Evolutionary conservation across 2,797 vertebrate species (phyloP).

Genomic region (Phrynocephalus vlangalii): DNA sequence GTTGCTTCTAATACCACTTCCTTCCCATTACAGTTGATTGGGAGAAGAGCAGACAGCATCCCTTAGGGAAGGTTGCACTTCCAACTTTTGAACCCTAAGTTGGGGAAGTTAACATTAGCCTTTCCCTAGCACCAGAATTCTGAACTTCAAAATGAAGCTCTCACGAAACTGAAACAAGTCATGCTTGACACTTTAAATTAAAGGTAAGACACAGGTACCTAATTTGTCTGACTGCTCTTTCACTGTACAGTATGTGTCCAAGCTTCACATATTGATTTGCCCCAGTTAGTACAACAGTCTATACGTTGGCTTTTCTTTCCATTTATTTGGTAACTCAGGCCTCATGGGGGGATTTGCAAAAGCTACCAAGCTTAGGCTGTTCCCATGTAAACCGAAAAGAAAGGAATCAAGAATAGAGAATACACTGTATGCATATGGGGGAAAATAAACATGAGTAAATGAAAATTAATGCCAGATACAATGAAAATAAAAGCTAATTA

Average conservation of each 20-base stretch:
- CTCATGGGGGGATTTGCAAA: constrained; percentile 21
- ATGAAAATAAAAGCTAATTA: constrained; percentile 63
- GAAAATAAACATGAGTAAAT: constrained; percentile 35
- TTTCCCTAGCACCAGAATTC: neutral
- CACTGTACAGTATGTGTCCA: neutral
- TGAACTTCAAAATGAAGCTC: neutral
- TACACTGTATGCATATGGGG: neutral
- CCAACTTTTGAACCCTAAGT: neutral
- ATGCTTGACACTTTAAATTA: neutral
- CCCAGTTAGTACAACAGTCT: constrained; percentile 8
- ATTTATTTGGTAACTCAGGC: constrained; percentile 23
- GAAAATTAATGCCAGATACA: constrained; percentile 40
- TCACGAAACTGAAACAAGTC: neutral
- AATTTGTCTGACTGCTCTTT: constrained; percentile 9
- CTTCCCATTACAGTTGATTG: neutral
- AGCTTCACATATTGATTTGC: constrained; percentile 14
- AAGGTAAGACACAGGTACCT: neutral
- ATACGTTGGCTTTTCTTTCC: neutral
- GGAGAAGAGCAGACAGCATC: neutral
- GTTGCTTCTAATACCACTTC: neutral
- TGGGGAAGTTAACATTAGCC: neutral
- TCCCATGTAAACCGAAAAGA: constrained; percentile 34
- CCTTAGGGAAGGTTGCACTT: neutral
- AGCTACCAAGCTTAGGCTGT: constrained; percentile 26
- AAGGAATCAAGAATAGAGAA: constrained; percentile 28